Evolutionary conservation across 2,888 invertebrate species (phyloP), one percentile per base, ranked within the genome.

Genomic region (Drosophila paranaensis): DNA sequence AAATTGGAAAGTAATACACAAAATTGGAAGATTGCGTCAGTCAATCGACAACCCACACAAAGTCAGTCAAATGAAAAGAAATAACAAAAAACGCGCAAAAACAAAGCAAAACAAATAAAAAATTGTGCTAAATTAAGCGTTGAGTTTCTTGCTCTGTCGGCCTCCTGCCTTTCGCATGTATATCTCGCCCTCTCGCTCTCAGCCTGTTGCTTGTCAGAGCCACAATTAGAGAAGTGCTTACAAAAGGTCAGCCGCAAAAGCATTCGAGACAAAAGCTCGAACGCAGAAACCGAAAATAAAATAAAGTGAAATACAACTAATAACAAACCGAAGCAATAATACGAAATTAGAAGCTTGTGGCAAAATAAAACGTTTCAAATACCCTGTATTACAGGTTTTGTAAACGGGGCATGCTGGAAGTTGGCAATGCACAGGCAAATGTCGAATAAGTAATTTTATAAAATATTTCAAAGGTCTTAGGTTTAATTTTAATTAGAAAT

Each of bases 141-240:
- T 33, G 62, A 71, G 53, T 71, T 62, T 56, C 50, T 45, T 37
- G 30, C 60, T 66, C 39, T 43, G 20, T 37, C 37, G 43, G 35
- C 45, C 54, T 20, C 40, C 53, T 42, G 40, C 35, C 27, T 48
- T 50, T 30, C 40, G 25, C 25, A 20, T 20, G n/a, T 60, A 27
- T 55, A 37, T 37, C 43, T 56, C 27, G 37, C 2, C 6, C 25
- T 60, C 45, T 8, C 11, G 60, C 50, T 33, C 10, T 10, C 27
- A 54, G 74, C 71, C 71, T 77, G 77, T 64, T 61, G 79, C 76
- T 76, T 68, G 79, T 58, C 54, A 27, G 37, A 63, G 55, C 56
- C 88, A 79, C 88, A 86, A 89, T 86, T 89, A 85, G 81, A 81
- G 88, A 74, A 88, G 81, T 82, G 81, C 69, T 82, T 81, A 82